Conservation (phyloP, 2,888 invertebrate genomes). For the Sacculina carcini region DNA sequence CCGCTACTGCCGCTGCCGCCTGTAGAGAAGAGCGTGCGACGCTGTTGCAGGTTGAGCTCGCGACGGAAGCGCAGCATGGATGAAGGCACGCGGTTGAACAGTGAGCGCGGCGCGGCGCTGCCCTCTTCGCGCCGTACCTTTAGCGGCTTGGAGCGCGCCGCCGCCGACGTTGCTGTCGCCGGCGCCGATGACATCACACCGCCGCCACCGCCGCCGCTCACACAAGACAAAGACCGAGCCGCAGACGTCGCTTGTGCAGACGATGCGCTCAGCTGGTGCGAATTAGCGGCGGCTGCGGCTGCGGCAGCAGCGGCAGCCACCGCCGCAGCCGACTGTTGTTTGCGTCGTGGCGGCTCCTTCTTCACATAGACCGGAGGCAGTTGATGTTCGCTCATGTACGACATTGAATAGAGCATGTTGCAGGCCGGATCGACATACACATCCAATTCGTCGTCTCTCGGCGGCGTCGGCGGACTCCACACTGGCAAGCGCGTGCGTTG, state of each 20-base stretch:
- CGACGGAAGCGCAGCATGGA: slow-evolving; percentile 45
- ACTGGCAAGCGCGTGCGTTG: too few species aligned
- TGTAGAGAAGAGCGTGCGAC: slow-evolving; percentile 9
- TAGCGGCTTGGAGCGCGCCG: slow-evolving; percentile 24
- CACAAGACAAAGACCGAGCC: not conserved
- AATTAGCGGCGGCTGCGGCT: too few species aligned
- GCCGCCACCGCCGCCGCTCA: slow-evolving; percentile 7
- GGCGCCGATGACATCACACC: slow-evolving; percentile 5
- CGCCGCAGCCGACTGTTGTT: slow-evolving; percentile 29
- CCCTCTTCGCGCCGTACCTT: slow-evolving; percentile 30
- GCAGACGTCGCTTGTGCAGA: not conserved
- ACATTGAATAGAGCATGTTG: slow-evolving; percentile 52
- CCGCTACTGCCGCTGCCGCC: not conserved
- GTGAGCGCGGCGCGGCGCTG: slow-evolving; percentile 45
- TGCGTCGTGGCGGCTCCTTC: slow-evolving; percentile 42
- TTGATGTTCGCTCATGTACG: slow-evolving; percentile 44
- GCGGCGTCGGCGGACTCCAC: slow-evolving; percentile 94
- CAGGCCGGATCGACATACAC: slow-evolving; percentile 62
- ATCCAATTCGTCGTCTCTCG: slow-evolving; percentile 75
- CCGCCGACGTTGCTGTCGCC: slow-evolving; percentile 5
- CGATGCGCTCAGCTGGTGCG: too few species aligned
- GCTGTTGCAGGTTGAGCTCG: slow-evolving; percentile 23
- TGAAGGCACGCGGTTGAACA: slow-evolving; percentile 52
- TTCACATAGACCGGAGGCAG: slow-evolving; percentile 53
- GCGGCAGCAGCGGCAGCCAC: too few species aligned